A percentile compares a stretch with the other conserved stretches of the same genome.
These are phyloP conservation scores for Caenorhabditis sp. DNA, from an alignment of 2,888 invertebrate genomes.

Conservation along the genomic window DNA sequence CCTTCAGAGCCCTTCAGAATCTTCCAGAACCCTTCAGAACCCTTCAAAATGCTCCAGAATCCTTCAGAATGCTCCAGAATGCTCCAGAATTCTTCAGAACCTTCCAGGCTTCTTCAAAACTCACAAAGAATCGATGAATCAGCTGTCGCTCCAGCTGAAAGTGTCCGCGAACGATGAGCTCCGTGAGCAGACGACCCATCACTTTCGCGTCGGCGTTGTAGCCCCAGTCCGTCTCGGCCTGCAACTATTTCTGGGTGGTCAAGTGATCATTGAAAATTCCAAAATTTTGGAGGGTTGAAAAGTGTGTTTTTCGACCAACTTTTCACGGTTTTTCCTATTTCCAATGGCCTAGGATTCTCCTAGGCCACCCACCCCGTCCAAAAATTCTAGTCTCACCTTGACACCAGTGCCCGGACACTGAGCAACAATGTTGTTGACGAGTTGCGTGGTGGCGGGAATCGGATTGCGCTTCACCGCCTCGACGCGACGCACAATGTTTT, in stretches of 20 bases:
- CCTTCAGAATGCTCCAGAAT: too few relatives aligned
- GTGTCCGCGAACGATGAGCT: constrained; percentile 44
- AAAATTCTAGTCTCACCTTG: constrained; percentile 29
- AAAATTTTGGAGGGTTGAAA: too few relatives aligned
- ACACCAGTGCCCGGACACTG: constrained; percentile 57
- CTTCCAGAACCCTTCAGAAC: too few relatives aligned
- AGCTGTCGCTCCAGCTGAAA: constrained; percentile 35
- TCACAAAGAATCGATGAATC: constrained; percentile 54
- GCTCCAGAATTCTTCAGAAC: too few relatives aligned
- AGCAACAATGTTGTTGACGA: constrained; percentile 63
- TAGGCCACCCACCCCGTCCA: neutral
- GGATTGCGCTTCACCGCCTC: constrained; percentile 58
- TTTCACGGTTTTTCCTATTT: neutral
- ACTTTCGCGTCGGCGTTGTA: constrained; percentile 24
- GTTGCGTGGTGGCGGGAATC: constrained; percentile 65
- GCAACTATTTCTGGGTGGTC: constrained; percentile 10
- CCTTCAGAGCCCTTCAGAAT: too few relatives aligned
- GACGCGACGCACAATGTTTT: constrained; percentile 59
- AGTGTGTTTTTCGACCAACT: too few relatives aligned
- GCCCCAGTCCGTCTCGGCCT: constrained; percentile 61
- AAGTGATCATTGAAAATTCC: too few relatives aligned
- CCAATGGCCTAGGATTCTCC: neutral
- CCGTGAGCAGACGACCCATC: constrained; percentile 27
- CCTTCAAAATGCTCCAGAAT: too few relatives aligned
- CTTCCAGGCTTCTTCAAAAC: neutral